Evolutionary conservation across 2,113 vertebrate genomes (phyloP).

Genomic region (Xyliphius kryptos): DNA sequence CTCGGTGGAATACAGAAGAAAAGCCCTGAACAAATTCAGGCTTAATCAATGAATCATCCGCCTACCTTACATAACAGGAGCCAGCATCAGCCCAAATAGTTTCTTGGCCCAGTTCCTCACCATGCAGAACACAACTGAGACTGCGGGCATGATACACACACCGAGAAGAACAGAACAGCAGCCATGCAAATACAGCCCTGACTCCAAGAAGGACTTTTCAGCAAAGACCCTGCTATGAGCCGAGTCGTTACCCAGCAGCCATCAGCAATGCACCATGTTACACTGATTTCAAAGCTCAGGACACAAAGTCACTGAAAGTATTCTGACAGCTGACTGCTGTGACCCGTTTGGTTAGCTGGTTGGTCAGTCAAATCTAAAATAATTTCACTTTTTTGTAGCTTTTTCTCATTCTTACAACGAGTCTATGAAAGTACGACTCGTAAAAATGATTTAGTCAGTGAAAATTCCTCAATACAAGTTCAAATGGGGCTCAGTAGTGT

Average conservation of each 20-base stretch:
- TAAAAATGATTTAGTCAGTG: too few species aligned
- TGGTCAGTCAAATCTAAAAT: neutral
- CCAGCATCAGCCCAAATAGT: conserved; percentile 23
- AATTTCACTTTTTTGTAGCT: too few species aligned
- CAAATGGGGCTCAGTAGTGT: too few species aligned
- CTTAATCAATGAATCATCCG: conserved; percentile 35
- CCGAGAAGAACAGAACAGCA: neutral
- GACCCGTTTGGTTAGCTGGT: neutral
- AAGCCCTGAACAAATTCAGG: conserved; percentile 18
- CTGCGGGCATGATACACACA: neutral
- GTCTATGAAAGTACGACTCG: too few species aligned
- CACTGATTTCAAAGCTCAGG: too few species aligned
- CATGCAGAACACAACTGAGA: neutral
- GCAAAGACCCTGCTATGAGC: too few species aligned
- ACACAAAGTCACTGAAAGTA: too few species aligned
- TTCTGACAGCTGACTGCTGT: too few species aligned
- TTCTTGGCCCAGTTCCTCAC: conserved; percentile 20
- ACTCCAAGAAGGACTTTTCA: too few species aligned
- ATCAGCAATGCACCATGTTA: too few species aligned
- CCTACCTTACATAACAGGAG: conserved; percentile 28
- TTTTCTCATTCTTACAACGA: neutral
- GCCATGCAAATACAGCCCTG: neutral
- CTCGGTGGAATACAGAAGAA: neutral
- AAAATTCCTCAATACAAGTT: too few species aligned
- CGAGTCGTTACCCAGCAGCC: too few species aligned